Evolutionary conservation across 2,888 invertebrate species (phyloP), one percentile per base, ranked within the genome.

Genomic region (Standfussiana lucernea): DNA sequence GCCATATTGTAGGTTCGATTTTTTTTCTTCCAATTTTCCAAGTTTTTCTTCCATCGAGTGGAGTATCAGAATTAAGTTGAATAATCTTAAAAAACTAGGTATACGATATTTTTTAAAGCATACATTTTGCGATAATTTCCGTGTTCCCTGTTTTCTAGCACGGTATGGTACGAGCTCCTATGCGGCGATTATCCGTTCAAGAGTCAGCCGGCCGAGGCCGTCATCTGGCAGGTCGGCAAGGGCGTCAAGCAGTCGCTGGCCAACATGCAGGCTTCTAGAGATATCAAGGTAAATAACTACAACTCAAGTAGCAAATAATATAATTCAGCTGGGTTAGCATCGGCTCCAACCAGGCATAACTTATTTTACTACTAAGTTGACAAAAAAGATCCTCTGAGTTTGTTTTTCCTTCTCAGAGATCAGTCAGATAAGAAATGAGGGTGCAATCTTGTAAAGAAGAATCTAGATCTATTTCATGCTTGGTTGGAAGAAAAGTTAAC

Each of bases 161-260:
- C 99, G 75, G 99, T 99, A 50, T 99, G 99, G 99, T 99, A 99
- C 95, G 99, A 99, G 96, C 96, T 99, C 76, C 97, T 99, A 72
- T 99, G 99, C 92, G 99, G 99, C 5, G 99, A 99, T 91, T 99
- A 99, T 97, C 99, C 99, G 5, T 99, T 99, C 95, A 98, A 99
- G 93, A 98, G 98, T 28, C 98, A 99, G 93, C 98, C 99, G 28
- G 98, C 99, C 0, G 99, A 99, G 94, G 98, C 99, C 5, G 98
- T 99, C 81, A 99, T 99, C 91, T 99, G 99, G 99, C 99, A 99
- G 94, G 99, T 99, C 68, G 99, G 99, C 10, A 98, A 98, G 91
- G 99, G 99, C 75, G 98, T 99, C 97, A 99, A 99, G 92, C 99
- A 99, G 94, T 98, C 99, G 45, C 97, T 99, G 79, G 99, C 99